Conservation (phyloP, 1,140 invertebrate species). For the Halictus rubicundus region DNA sequence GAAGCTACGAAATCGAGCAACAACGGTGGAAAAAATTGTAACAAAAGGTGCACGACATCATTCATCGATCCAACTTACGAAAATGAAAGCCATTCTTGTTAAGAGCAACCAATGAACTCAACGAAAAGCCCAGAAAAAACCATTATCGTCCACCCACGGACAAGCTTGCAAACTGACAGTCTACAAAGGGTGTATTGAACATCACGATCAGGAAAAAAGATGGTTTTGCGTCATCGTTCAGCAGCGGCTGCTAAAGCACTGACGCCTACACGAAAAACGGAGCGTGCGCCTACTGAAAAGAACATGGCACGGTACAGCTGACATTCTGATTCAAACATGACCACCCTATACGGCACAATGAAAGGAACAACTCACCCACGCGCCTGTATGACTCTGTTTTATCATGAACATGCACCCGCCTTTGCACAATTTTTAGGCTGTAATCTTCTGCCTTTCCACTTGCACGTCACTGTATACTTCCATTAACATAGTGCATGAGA, state of each 20-base stretch:
- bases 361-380: too few species aligned
- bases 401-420: too few species aligned
- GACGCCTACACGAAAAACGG: slow-evolving; percentile 51
- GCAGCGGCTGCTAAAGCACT: slow-evolving; percentile 36
- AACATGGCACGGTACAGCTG: not conserved
- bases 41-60: not conserved
- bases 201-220: slow-evolving; percentile 22
- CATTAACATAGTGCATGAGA: too few species aligned
- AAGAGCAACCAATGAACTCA: not conserved
- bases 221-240: too few species aligned
- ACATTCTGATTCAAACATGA: too few species aligned
- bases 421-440: too few species aligned
- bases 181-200: slow-evolving; percentile 43
- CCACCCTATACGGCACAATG: too few species aligned
- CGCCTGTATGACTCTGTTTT: too few species aligned
- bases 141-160: slow-evolving; percentile 4
- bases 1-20: not conserved
- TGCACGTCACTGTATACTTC: too few species aligned
- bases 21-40: not conserved
- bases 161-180: slow-evolving; percentile 33
- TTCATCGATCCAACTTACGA: not conserved
- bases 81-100: not conserved
- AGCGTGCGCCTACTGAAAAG: not conserved
- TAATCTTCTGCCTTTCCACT: too few species aligned
- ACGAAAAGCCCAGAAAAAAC: not conserved